Percentiles rank a stretch among this genome's conserved stretches.
These are phyloP conservation scores for Neodiprion lecontei DNA, from an alignment of 1,140 invertebrate genomes.

Conservation along the genomic window DNA sequence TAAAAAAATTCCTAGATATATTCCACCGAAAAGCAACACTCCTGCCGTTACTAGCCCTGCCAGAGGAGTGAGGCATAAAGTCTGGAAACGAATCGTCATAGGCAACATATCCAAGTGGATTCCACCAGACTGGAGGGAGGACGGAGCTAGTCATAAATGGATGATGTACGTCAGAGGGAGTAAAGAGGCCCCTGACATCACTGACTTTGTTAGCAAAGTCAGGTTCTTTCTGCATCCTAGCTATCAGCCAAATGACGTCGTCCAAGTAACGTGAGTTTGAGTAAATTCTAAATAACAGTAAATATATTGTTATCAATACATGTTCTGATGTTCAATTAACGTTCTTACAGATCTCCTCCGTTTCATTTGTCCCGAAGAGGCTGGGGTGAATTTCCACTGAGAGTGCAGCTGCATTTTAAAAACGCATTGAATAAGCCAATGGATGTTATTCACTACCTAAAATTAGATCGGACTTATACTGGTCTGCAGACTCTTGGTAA, in stretches of 20 bases:
- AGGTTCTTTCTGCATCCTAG: slow-evolving; percentile 85
- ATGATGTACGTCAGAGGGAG: slow-evolving; percentile 82
- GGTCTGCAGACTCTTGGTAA: slow-evolving; percentile 83
- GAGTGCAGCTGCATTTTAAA: slow-evolving; percentile 82
- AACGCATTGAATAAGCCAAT: slow-evolving; percentile 78
- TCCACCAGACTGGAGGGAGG: slow-evolving; percentile 68
- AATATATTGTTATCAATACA: background rate
- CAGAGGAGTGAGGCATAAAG: slow-evolving; percentile 49
- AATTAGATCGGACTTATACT: slow-evolving; percentile 83
- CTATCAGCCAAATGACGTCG: slow-evolving; percentile 86
- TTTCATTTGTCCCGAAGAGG: slow-evolving; percentile 84
- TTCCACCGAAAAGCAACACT: slow-evolving; percentile 49
- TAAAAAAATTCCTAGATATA: slow-evolving; percentile 55
- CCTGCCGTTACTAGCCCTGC: slow-evolving; percentile 38
- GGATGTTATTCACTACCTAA: slow-evolving; percentile 81
- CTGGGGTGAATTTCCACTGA: slow-evolving; percentile 90
- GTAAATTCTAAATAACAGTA: slow-evolving; percentile 2
- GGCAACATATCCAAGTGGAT: slow-evolving; percentile 90
- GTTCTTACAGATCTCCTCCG: slow-evolving; percentile 69
- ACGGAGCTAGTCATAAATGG: slow-evolving; percentile 88
- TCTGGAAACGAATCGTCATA: slow-evolving; percentile 64
- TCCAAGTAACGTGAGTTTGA: slow-evolving; percentile 74
- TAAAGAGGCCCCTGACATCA: slow-evolving; percentile 67
- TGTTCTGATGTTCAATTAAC: slow-evolving; percentile 22
- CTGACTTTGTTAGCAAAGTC: slow-evolving; percentile 75